Evolutionary conservation across 2,797 vertebrate species (phyloP), one percentile per base, ranked within the genome.

Genomic region (Takifugu rubripes): DNA sequence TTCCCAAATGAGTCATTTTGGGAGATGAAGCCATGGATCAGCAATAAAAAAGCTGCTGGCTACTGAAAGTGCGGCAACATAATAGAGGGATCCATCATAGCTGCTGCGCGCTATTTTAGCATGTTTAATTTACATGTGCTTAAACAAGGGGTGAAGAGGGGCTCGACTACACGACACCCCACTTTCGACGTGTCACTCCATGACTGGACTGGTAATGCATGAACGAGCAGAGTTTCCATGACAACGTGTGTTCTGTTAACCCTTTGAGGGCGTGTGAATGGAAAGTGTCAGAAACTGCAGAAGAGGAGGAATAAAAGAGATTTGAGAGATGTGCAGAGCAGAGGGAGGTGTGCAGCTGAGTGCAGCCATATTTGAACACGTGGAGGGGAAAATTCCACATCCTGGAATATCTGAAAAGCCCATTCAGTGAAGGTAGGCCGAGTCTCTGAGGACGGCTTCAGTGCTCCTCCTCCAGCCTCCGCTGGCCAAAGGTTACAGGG

Each of bases 401-500:
- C 49, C 65, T 67, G 68, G 11, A 43, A 59, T 66, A 57, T 52
- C 9, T 4, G 27, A 29, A 2, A 29, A 29, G 27, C 2, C 27
- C 27, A 27, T 7, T 29, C 27, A 4, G 21, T 21, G 21, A 21
- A 21, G 21, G 21, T 21, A 21, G 21, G 27, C 27, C 27, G 3
- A 29, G 27, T 29, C 27, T 27, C 47, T 52, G 25, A 53, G 27
- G 27, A 4, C 27, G 27, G 27, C 27, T 29, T 43, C 50, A 14
- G 27, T 31, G 45, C 61, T 24, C 61, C 12, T 52, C 68, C 47
- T 63, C 56, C 65, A 70, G 63, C 48, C 63, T 48, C 56, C 26
- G 59, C 61, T 63, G 66, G 77, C 46, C 9, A 49, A 51, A 69
- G 75, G 74, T 78, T 68, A 65, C 26, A 65, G 72, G 67, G 27